These are phyloP conservation scores for Tinea trinotella DNA, from an alignment of 2,888 invertebrate genomes.

Conservation along the genomic window DNA sequence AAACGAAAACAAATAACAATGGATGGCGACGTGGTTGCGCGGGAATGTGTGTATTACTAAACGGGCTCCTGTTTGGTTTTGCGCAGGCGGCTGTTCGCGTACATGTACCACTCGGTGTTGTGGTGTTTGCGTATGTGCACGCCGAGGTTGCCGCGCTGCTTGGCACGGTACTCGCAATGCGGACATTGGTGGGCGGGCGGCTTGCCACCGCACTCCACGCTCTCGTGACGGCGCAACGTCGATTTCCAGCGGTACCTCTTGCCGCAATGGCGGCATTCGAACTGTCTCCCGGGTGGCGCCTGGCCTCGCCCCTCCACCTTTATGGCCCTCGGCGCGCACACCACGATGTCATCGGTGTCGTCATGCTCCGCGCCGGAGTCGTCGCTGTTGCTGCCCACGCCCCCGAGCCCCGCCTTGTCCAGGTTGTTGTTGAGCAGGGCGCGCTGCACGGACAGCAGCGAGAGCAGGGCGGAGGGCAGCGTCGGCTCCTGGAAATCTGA, in stretches of 20 bases:
- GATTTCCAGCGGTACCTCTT: constrained; percentile 91
- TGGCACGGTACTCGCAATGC: constrained; percentile 83
- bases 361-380: constrained; percentile 66
- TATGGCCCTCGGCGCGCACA: constrained; percentile 35
- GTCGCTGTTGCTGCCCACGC: constrained; percentile 53
- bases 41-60: constrained; percentile 22
- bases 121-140: constrained; percentile 88
- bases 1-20: constrained; percentile 52
- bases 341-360: constrained; percentile 66
- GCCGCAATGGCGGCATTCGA: constrained; percentile 87
- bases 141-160: constrained; percentile 86
- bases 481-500: constrained; percentile 61
- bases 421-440: constrained; percentile 32
- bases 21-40: constrained; percentile 35
- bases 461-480: constrained; percentile 60
- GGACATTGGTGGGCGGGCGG: constrained; percentile 87
- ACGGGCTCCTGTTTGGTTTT: constrained; percentile 42
- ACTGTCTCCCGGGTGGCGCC: constrained; percentile 70
- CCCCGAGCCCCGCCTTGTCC: constrained; percentile 47
- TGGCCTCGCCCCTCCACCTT: no score
- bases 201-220: constrained; percentile 88
- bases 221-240: constrained; percentile 85
- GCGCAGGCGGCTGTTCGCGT: constrained; percentile 62
- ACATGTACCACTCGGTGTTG: constrained; percentile 66
- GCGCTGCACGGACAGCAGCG: constrained; percentile 53